Evolutionary conservation across 1,140 invertebrate genomes (phyloP).

Genomic region (Saccostrea echinata): DNA sequence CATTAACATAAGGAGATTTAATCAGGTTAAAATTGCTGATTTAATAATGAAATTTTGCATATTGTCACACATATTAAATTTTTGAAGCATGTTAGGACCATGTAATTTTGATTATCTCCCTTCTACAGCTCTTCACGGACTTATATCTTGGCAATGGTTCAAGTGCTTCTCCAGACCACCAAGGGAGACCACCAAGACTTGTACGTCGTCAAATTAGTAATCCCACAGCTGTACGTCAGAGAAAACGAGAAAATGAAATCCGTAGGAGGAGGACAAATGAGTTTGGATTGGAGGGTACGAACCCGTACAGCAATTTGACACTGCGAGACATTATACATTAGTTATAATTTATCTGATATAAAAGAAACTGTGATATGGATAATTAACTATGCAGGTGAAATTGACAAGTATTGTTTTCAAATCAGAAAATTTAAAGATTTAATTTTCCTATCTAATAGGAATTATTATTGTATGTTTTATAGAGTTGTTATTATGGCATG

Average conservation of each 20-base stretch:
- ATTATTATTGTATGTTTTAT: too few relatives aligned
- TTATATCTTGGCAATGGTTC: conserved; percentile 73
- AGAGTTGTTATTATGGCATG: too few relatives aligned
- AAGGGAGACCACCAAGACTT: conserved; percentile 51
- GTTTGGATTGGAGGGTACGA: conserved; percentile 60
- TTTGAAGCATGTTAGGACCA: too few relatives aligned
- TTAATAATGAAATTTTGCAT: too few relatives aligned
- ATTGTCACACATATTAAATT: too few relatives aligned
- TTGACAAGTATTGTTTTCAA: too few relatives aligned
- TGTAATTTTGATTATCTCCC: too few relatives aligned
- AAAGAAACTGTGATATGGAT: neutral
- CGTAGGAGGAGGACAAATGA: conserved; percentile 57
- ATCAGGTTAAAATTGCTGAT: too few relatives aligned
- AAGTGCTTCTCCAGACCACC: conserved; percentile 39
- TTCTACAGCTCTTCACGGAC: conserved; percentile 61
- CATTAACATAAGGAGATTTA: too few relatives aligned
- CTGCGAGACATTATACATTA: conserved; percentile 57
- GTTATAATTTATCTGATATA: neutral
- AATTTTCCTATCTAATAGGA: too few relatives aligned
- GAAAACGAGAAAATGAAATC: conserved; percentile 51
- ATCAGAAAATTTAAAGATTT: too few relatives aligned
- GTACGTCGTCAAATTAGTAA: conserved; percentile 51
- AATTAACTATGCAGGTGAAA: too few relatives aligned
- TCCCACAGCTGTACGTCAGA: conserved; percentile 49
- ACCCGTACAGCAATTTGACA: conserved; percentile 56